Evolutionary conservation across 2,888 invertebrate species (phyloP).

Genomic region (Scaptomyza reducta): DNA sequence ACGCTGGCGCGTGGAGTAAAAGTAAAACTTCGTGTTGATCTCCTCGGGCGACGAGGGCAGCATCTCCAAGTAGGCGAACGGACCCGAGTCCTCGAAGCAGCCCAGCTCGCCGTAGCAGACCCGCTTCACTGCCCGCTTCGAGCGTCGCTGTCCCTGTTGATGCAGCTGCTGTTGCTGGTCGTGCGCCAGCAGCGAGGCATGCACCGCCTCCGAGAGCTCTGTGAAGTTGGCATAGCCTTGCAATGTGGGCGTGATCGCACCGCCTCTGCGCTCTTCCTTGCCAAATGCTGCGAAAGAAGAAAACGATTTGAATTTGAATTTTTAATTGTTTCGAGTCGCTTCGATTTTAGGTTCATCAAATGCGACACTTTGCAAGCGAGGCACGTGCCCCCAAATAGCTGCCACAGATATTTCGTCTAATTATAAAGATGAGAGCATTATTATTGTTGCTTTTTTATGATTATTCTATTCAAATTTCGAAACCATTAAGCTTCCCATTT

Average conservation of each 20-base stretch:
- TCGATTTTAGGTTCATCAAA: constrained; percentile 13
- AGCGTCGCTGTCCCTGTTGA: constrained; percentile 83
- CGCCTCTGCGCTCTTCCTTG: constrained; percentile 38
- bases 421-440: not conserved
- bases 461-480: not conserved
- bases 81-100: constrained; percentile 95
- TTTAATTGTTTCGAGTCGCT: constrained; percentile 10
- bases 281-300: constrained; percentile 36
- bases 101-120: constrained; percentile 96
- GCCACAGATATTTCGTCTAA: not conserved
- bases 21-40: constrained; percentile 92
- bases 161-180: constrained; percentile 51
- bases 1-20: constrained; percentile 89
- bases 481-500: no score
- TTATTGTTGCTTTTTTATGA: not conserved
- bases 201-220: constrained; percentile 70
- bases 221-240: constrained; percentile 56
- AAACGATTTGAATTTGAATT: not conserved
- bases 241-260: constrained; percentile 25
- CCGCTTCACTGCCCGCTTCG: constrained; percentile 91
- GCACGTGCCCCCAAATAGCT: constrained; percentile 26
- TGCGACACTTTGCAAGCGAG: constrained; percentile 20
- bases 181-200: constrained; percentile 66
- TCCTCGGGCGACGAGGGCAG: constrained; percentile 93
- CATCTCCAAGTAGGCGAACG: constrained; percentile 95